Conservation (phyloP, 2,797 vertebrate species). For the Loriculus beryllinus region DNA sequence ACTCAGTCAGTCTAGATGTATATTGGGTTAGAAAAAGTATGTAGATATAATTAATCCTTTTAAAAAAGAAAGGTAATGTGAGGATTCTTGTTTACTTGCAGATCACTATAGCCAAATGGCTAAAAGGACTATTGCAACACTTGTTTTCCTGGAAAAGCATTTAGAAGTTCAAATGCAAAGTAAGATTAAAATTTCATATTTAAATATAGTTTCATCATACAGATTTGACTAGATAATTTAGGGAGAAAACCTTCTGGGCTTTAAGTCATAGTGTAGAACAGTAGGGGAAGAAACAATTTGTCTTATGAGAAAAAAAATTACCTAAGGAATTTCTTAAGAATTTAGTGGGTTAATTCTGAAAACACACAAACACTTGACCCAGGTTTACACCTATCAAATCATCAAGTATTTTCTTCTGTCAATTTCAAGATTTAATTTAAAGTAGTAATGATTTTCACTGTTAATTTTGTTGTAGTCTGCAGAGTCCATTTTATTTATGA, state of each 20-base stretch:
- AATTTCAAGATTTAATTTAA: neutral
- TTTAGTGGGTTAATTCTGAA: neutral
- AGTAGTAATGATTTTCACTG: neutral
- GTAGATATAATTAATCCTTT: neutral
- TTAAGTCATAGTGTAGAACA: neutral
- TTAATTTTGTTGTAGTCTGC: neutral
- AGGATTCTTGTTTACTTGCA: neutral
- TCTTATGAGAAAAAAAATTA: neutral
- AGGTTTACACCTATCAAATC: neutral
- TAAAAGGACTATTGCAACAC: neutral
- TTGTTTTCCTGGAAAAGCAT: neutral
- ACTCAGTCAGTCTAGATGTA: neutral
- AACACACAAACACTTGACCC: rapidly evolving
- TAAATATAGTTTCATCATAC: neutral
- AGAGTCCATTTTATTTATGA: neutral
- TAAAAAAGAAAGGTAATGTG: neutral
- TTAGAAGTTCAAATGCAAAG: slow-evolving; percentile 5
- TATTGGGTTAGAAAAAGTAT: neutral
- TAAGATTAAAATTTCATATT: neutral
- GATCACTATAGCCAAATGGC: neutral
- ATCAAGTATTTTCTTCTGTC: neutral
- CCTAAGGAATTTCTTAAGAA: neutral
- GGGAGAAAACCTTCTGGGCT: neutral
- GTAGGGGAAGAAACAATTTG: neutral
- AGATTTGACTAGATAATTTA: slow-evolving; percentile 5